Conservation (phyloP, 1,140 invertebrate species). For the Tetragonula clypearis region DNA sequence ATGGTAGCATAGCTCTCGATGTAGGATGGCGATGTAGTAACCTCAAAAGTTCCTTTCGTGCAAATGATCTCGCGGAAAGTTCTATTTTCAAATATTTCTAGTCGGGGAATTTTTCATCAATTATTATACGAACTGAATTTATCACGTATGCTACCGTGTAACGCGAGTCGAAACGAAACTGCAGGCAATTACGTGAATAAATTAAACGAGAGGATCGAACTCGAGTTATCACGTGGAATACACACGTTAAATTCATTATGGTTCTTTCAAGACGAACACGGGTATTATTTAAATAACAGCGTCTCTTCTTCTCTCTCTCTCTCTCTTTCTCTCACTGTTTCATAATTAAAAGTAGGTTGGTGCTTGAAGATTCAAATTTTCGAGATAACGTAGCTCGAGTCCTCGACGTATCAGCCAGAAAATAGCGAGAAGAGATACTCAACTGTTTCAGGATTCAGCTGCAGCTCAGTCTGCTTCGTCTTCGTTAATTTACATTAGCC, state of each 20-base stretch:
- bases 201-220: neutral
- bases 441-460: neutral
- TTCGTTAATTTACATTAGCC: constrained; percentile 24
- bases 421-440: neutral
- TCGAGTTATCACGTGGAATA: no score
- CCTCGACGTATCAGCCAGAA: neutral
- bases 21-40: neutral
- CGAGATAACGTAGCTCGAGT: neutral
- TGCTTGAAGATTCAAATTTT: neutral
- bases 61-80: neutral
- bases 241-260: neutral
- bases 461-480: neutral
- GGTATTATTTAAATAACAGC: neutral
- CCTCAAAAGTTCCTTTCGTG: no score
- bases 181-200: neutral
- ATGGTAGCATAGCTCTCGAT: neutral
- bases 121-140: neutral
- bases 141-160: neutral
- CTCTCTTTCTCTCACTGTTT: neutral
- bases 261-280: neutral
- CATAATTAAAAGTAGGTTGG: neutral
- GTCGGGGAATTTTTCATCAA: neutral
- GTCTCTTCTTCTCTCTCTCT: no score
- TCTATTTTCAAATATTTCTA: neutral
- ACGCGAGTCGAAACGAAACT: neutral